A percentile compares a stretch with the other conserved stretches of the same genome.
Evolutionary conservation across 2,797 vertebrate species (phyloP).

Genomic region (Thripadectes ignobilis): DNA sequence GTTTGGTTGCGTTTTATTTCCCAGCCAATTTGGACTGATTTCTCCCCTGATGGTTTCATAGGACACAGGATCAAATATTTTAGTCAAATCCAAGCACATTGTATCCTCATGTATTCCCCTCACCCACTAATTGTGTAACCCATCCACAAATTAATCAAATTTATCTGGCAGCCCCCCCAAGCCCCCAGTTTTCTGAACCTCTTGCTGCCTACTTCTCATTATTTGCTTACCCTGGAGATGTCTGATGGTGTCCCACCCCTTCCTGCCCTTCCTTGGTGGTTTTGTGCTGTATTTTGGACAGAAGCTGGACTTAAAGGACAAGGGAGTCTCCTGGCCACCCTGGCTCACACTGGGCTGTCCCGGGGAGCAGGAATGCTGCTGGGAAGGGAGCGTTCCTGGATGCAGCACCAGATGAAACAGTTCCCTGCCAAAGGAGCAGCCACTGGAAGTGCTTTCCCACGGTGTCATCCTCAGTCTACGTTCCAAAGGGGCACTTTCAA

Average conservation of each 20-base stretch:
- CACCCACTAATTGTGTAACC: not conserved
- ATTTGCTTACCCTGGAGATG: not conserved
- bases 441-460: not conserved
- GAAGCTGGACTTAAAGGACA: not conserved
- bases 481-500: not conserved
- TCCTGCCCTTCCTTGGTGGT: not conserved
- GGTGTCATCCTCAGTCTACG: not conserved
- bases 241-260: not conserved
- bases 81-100: conserved; percentile 10
- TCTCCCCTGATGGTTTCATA: not conserved
- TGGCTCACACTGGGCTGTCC: not conserved
- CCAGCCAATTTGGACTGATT: conserved; percentile 15
- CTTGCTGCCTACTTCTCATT: not conserved
- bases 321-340: not conserved
- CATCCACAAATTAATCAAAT: conserved; percentile 12
- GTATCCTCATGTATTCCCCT: not conserved
- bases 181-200: not conserved
- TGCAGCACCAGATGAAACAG: not conserved
- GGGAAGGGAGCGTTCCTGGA: not conserved
- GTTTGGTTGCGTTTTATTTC: not conserved
- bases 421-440: not conserved
- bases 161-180: not conserved
- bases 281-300: not conserved
- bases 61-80: not conserved
- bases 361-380: not conserved